Evolutionary conservation across 1,140 invertebrate species (phyloP), one percentile per base, ranked within the genome.

Genomic region (Drosophila athabasca): DNA sequence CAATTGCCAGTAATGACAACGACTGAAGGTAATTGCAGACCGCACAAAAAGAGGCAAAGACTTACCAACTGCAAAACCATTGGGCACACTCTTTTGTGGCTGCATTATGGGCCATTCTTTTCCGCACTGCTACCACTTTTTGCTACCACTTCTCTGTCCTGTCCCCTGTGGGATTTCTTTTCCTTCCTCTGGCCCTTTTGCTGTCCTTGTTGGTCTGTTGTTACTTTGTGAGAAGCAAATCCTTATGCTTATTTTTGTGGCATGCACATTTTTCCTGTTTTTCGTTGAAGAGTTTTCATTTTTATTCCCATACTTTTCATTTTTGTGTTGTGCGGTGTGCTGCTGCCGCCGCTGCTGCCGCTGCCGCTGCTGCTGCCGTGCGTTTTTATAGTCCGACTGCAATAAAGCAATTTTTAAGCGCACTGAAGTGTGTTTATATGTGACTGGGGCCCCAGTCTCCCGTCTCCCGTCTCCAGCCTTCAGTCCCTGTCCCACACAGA

Each of bases 391-490:
- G 78, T 88, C 82, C 82, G 68, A 87, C 82, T 87, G 82, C 82
- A 87, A 87, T 87, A 87, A 87, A 87, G 82, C 82, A 87, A 87
- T 87, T 87, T 87, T 87, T 88, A 87, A 87, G 82, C 82, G 83
- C 82, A 87, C 83, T 87, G 82, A 82, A 87, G 82, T 87, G 82
- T 87, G 82, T 87, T 87, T 87, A 87, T 87, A 87, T 87, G 82
- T 87, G 83, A 87, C 82, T 88, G 82, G 69, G 78, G 51, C 24
- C 19, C 55, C 48, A 31, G 29, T 31, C 29, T 26, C 35, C 9
- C 3, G 3, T 11, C 52, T 48, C 43, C 43, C 44, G 26, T 43
- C 19, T 31, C 7, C 29, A 0, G 26, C 1, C 43, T n/a, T 35
- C 17, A 11, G 7, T 48, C 3, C 57, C 13, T 6, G 1, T 8